Evolutionary conservation across 2,888 invertebrate genomes (phyloP), one percentile per base, ranked within the genome.

Genomic region (Ptycholaimellus sp.): DNA sequence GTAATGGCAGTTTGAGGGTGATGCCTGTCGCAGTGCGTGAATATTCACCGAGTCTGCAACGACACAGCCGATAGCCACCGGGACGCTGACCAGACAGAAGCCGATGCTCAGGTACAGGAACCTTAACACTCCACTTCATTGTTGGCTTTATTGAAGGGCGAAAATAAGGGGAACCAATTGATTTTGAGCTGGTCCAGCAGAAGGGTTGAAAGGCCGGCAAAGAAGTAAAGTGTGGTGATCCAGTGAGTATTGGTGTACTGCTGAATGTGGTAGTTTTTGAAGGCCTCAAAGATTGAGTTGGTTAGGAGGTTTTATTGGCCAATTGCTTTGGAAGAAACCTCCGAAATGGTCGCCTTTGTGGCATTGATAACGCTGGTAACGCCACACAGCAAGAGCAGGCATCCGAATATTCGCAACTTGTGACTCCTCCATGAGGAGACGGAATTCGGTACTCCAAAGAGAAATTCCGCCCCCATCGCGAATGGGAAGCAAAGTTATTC

Each of bases 191-290:
- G 19, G 3, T 36, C 27, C 2, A 14, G 13, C 22, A 35, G 18
- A 18, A 32, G 13, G 9, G 27, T 25, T 11, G 35, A 14, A 2
- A 31, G 3, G 13, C 39, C 39, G 28, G 31, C 31, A 18, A 39
- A 32, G 3, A 39, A n/a, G 25, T 27, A 39, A 9, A 36, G 25
- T n/a, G 28, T 31, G 13, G 39, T 36, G 13, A 39, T 30, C 39
- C 39, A 39, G 36, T 39, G 39, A 2, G 39, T 39, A 29, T 39
- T 39, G 20, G 33, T 33, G 36, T 23, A 39, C 19, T 31, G 14
- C 17, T 35, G 27, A 3, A 39, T 7, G 28, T 35, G 35, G 19
- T 29, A 32, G 2, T 9, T 4, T 27, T 39, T 39, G 14, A 21
- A 29, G 11, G 35, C 39, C 17, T 36, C 36, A 7, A 35, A 13